These are phyloP conservation scores for Sitta europaea DNA, from an alignment of 2,113 vertebrate genomes.

Conservation along the genomic window DNA sequence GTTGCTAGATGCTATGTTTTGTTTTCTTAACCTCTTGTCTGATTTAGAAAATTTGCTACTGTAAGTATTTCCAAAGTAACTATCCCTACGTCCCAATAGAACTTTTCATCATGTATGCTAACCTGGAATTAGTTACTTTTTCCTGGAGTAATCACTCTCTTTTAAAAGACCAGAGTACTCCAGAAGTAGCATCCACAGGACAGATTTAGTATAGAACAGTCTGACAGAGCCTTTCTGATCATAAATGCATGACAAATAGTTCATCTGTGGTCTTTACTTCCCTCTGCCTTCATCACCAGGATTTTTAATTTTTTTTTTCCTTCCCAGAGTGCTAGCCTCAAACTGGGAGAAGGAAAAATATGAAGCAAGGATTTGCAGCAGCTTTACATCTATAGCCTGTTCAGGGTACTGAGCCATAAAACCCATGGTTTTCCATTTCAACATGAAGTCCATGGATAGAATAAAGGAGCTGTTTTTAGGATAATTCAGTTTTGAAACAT, in stretches of 20 bases:
- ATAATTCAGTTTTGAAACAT: not conserved
- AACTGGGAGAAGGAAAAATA: not conserved
- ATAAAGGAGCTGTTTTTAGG: not conserved
- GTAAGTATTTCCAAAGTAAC: not conserved
- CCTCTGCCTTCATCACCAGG: not conserved
- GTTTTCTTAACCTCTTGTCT: not conserved
- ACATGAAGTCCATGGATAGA: not conserved
- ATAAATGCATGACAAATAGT: not conserved
- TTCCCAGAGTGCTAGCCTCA: not conserved
- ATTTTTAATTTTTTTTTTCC: not conserved
- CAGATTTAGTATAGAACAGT: not conserved
- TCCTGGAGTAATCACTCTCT: not conserved
- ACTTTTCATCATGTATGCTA: not conserved
- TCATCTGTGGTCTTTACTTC: not conserved
- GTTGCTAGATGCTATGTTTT: not conserved
- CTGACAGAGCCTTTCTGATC: not conserved
- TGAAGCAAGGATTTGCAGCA: not conserved
- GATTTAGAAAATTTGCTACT: not conserved
- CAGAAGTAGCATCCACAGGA: not conserved
- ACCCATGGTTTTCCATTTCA: not conserved
- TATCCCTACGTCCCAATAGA: not conserved
- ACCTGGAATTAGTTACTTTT: not conserved
- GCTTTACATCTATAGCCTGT: not conserved
- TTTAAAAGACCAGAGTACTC: not conserved
- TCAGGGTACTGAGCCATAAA: not conserved